Evolutionary conservation across 2,888 invertebrate species (phyloP).

Genomic region (Troides aeacus): DNA sequence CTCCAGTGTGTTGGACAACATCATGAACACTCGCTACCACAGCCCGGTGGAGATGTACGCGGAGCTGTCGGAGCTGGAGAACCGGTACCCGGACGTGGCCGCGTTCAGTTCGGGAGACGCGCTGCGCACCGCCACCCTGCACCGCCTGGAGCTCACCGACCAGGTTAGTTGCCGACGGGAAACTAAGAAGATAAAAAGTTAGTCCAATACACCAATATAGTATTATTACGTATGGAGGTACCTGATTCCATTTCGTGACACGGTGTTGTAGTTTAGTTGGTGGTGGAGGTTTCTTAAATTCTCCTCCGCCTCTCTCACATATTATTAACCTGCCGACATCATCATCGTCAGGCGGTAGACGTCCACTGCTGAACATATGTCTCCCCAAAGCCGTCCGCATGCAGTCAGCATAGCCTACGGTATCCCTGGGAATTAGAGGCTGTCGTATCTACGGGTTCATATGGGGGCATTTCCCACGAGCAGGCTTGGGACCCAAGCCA

Average conservation of each 20-base stretch:
- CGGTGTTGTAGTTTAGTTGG: too few species aligned
- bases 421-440: too few species aligned
- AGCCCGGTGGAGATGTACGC: constrained; percentile 82
- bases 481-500: too few species aligned
- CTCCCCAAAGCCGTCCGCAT: background rate
- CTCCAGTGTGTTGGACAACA: constrained; percentile 81
- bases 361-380: background rate
- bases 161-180: constrained; percentile 59
- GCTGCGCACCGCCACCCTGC: constrained; percentile 82
- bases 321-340: background rate
- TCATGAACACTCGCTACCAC: constrained; percentile 83
- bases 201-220: too few species aligned
- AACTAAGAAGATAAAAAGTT: too few species aligned
- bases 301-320: too few species aligned
- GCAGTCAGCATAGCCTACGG: too few species aligned
- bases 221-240: too few species aligned
- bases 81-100: constrained; percentile 82
- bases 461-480: too few species aligned
- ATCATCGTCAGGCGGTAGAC: background rate
- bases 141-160: constrained; percentile 86
- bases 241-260: too few species aligned
- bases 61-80: constrained; percentile 84
- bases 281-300: too few species aligned
- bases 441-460: too few species aligned
- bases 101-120: constrained; percentile 86